Evolutionary conservation across 2,797 vertebrate genomes (phyloP).

Genomic region (Prionace glauca): DNA sequence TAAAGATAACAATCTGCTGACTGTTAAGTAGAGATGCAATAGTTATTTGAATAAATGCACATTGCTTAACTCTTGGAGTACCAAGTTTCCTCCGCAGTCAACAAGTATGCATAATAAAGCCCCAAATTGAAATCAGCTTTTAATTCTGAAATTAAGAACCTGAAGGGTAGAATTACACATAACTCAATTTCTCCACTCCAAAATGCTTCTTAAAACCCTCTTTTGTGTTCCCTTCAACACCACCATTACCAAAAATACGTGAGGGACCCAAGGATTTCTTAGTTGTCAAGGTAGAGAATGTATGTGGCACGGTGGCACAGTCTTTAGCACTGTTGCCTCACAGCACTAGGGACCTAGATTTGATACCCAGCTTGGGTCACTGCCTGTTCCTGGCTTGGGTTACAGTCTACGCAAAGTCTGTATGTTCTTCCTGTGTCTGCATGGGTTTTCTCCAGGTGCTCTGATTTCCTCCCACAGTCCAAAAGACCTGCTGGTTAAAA

Average conservation of each 20-base stretch:
- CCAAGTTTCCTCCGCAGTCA: neutral
- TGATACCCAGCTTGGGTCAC: no score
- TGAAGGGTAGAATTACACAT: neutral
- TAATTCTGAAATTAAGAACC: neutral
- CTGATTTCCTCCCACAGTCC: no score
- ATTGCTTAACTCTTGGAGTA: constrained; percentile 15
- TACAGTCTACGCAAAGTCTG: no score
- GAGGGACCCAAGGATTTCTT: neutral
- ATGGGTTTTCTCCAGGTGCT: no score
- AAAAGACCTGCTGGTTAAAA: no score
- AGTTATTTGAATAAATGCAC: constrained; percentile 20
- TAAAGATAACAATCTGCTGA: constrained; percentile 22
- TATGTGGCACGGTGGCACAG: no score
- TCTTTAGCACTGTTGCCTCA: no score
- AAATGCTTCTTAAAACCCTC: neutral
- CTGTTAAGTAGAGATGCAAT: neutral
- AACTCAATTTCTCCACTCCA: neutral
- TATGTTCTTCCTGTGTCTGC: no score
- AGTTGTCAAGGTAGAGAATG: neutral
- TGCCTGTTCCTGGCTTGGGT: no score
- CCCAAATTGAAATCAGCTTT: neutral
- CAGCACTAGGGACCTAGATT: no score
- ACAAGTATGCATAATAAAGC: neutral
- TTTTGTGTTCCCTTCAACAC: neutral
- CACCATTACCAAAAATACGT: neutral